These are phyloP conservation scores for Nasua narica DNA, from an alignment of 2,797 vertebrate species.

Conservation along the genomic window DNA sequence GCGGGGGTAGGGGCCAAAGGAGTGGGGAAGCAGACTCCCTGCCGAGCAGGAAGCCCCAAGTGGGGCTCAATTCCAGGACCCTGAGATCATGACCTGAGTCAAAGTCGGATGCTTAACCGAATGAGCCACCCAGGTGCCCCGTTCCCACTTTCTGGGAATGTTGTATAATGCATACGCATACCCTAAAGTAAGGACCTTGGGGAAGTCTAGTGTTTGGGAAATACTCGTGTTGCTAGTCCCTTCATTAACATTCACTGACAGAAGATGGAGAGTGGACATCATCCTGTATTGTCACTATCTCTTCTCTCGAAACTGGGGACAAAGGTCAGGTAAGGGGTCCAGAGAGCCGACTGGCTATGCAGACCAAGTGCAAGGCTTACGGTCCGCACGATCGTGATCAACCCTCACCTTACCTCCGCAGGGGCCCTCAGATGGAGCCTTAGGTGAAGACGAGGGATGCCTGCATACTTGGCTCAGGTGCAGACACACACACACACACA, in stretches of 20 bases:
- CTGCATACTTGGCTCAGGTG: not conserved
- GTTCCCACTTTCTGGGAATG: not conserved
- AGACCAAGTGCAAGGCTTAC: not conserved
- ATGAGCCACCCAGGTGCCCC: not conserved
- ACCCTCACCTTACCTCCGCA: not conserved
- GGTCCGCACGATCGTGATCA: not conserved
- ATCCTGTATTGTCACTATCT: not conserved
- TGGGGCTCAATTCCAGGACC: not conserved
- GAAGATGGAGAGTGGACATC: not conserved
- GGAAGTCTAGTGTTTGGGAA: not conserved
- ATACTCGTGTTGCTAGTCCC: not conserved
- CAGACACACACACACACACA: too few species aligned
- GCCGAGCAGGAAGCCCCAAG: rapidly evolving
- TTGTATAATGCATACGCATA: not conserved
- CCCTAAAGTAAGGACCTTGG: not conserved
- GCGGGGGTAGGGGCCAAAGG: not conserved
- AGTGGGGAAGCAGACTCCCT: not conserved
- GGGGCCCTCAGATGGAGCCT: not conserved
- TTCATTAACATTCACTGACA: not conserved
- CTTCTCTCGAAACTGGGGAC: not conserved
- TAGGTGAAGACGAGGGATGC: not conserved
- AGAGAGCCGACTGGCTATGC: not conserved
- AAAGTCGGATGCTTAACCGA: not conserved
- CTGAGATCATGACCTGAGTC: not conserved
- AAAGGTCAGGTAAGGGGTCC: not conserved